Conservation (phyloP, 2,888 invertebrate genomes). For the Coremacera marginata region DNA sequence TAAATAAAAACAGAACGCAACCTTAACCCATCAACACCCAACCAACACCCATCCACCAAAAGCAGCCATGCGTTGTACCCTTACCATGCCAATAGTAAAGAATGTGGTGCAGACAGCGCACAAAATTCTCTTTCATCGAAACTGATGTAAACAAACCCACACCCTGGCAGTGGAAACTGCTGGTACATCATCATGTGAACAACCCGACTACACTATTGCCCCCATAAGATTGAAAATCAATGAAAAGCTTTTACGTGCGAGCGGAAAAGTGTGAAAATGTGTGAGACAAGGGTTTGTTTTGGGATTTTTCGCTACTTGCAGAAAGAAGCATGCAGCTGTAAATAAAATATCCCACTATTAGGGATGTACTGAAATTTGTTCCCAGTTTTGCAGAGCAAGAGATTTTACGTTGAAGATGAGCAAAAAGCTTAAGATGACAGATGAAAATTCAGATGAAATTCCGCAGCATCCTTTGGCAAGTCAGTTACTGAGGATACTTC, state of each 20-base stretch:
- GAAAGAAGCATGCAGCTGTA: background rate
- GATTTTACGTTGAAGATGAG: background rate
- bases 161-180: background rate
- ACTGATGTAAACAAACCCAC: slow-evolving; percentile 40
- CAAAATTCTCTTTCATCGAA: slow-evolving; percentile 34
- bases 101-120: slow-evolving; percentile 31
- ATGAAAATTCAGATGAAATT: slow-evolving; percentile 24
- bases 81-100: background rate
- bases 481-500: slow-evolving; percentile 61
- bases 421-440: background rate
- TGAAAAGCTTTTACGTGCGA: slow-evolving; percentile 43
- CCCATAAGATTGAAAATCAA: slow-evolving; percentile 37
- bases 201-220: background rate
- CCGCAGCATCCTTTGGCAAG: slow-evolving; percentile 41
- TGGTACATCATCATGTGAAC: background rate
- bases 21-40: background rate
- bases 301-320: slow-evolving; percentile 18
- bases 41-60: background rate
- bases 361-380: background rate
- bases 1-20: background rate
- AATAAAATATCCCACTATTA: background rate
- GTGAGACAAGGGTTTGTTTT: slow-evolving; percentile 23
- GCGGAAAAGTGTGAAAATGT: slow-evolving; percentile 2
- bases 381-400: background rate
- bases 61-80: background rate